Evolutionary conservation across 2,797 vertebrate species (phyloP), one percentile per base, ranked within the genome.

Genomic region (Saxicola maurus): DNA sequence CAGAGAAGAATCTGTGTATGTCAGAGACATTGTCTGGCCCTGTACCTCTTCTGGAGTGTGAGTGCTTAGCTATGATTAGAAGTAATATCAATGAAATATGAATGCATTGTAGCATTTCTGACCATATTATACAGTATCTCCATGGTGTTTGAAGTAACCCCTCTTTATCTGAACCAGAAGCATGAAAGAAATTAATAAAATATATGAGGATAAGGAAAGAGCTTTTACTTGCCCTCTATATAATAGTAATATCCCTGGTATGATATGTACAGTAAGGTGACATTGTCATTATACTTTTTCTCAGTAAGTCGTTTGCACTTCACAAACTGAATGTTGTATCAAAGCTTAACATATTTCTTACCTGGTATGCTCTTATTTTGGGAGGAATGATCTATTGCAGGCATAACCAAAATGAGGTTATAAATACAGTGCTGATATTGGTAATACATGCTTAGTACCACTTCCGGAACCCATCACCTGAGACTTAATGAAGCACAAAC

Each of bases 171-270:
- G 82, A 83, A 78, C 66, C 56, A 88, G 68, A 85, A 86, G 53
- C 75, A 80, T 89, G 80, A 92, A 89, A 87, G 49, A 89, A 94
- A 93, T 89, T 71, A 87, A 84, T 91, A 64, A 91, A 94, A 69
- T 89, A 73, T 38, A 56, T 66, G 67, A 83, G 64, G 89, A 86
- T 83, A 91, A 94, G 72, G 55, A 55, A 82, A 19, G 69, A 82
- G 30, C 73, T 89, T 89, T 37, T 90, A 51, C 57, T 61, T 87
- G 35, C 59, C 86, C 66, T 82, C 42, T 80, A 3, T 73, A 13
- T 55, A 55, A 43, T 60, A 66, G 56, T 62, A 76, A 73, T 79
- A 81, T 84, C 52, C 31, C 35, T 79, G 49, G 25, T 84, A 72
- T 10, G 5, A 38, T 60, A 64, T 21, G 28, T 89, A 45, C 71